These are phyloP conservation scores for Xiphophorus birchmanni DNA, from an alignment of 2,797 vertebrate species.

Conservation along the genomic window DNA sequence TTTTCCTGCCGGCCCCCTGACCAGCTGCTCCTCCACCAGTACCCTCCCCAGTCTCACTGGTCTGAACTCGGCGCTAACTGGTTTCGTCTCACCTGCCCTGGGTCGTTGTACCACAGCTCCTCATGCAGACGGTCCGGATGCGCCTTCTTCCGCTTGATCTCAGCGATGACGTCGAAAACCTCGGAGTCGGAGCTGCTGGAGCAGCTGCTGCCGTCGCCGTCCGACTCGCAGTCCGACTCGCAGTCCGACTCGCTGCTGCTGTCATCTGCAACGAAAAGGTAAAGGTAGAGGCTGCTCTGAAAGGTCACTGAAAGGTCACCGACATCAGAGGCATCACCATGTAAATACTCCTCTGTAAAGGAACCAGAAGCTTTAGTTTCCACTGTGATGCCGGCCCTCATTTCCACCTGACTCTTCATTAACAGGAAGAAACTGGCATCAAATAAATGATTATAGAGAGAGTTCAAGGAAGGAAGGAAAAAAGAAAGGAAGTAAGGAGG, in stretches of 20 bases:
- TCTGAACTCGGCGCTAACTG: no score
- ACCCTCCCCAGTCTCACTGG: conserved; percentile 38
- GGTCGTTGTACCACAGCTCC: conserved; percentile 98
- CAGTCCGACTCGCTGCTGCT: conserved; percentile 95
- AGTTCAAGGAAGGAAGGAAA: no score
- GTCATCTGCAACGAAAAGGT: conserved; percentile 64
- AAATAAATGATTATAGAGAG: no score
- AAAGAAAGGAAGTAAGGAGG: no score
- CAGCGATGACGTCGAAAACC: conserved; percentile 96
- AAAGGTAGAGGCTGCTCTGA: conserved; percentile 7
- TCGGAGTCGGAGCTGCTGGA: conserved; percentile 96
- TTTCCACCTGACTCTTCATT: no score
- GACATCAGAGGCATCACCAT: background rate
- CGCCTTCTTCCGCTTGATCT: conserved; percentile 98
- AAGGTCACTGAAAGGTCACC: conserved; percentile 5
- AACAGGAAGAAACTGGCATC: no score
- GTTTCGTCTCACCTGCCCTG: conserved; percentile 86
- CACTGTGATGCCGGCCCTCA: no score
- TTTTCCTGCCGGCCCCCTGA: no score
- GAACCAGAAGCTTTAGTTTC: no score
- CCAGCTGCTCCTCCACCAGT: no score
- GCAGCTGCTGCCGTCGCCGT: conserved; percentile 88
- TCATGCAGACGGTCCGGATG: conserved; percentile 97
- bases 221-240: conserved; percentile 90
- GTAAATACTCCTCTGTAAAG: background rate